Evolutionary conservation across 2,113 vertebrate genomes (phyloP), one percentile per base, ranked within the genome.

Genomic region (Colinus virginianus): DNA sequence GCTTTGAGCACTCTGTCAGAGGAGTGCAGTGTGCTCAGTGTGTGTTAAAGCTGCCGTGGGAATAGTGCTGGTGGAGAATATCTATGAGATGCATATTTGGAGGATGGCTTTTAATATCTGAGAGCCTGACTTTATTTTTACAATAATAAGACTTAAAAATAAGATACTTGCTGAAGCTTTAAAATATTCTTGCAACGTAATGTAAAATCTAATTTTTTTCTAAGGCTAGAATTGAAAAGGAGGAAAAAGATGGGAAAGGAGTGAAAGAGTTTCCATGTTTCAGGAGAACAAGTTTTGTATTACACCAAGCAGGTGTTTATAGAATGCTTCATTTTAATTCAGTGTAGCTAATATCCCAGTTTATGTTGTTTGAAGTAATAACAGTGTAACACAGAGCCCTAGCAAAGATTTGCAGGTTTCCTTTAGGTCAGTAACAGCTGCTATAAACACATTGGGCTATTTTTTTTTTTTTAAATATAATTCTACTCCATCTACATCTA

Each of bases 341-440:
- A 95, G 79, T 64, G 45, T 72, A 89, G 74, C 89, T 96, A 96
- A 95, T 93, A 94, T 93, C 80, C 91, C 63, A 77, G 88, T 95
- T 95, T 91, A 90, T 94, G 83, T 80, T 95, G 87, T 90, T 87
- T 76, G 66, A 70, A 91, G 59, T 79, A 95, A 76, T 90, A 92
- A 90, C 95, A 91, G 92, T 51, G 76, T 94, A 96, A 94, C 89
- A 81, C 59, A 93, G 72, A 95, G 91, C 89, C 84, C 78, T 90
- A 93, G 78, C 81, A 87, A 88, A 88, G 81, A 90, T 96, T 91
- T 95, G 74, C 87, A 91, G 76, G 61, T 95, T 96, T 96, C 45
- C 70, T 96, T 92, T 92, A 88, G 90, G 91, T 96, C 93, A 95
- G 76, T 94, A 92, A 82, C 93, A 95, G 91, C 94, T 96, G 88